Evolutionary conservation across 1,140 invertebrate genomes (phyloP), one percentile per base, ranked within the genome.

Genomic region (Ladona fulva): DNA sequence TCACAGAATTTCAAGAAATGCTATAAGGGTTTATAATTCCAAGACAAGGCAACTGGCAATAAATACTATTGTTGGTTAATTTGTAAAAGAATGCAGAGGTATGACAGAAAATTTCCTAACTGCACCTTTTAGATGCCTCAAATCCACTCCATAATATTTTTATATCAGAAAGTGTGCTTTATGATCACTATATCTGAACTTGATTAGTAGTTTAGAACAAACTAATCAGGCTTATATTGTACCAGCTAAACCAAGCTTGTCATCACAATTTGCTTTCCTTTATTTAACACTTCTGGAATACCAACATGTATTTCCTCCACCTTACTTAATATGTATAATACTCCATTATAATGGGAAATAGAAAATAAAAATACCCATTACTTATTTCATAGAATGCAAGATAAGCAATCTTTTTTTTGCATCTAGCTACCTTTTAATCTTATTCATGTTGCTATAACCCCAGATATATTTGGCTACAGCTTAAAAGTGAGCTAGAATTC

Each of bases 61-160:
- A 66, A 66, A 66, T 66, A 66, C 52, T 66, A 66, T 66, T 66
- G 52, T 66, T 66, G 52, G 52, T 66, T 66, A 66, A 66, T 66
- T 66, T 66, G n/a, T 66, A 19, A 66, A 22, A 66, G 52, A 66
- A 66, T 66, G 52, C 52, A 66, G 52, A 66, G 52, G 52, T 66
- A 66, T 66, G 52, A 22, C 16, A 66, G 52, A 66, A 66, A 16
- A 66, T 66, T 66, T 66, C 52, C 52, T 66, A 66, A 66, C 52
- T 66, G 52, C 52, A 66, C 52, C 29, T 66, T 66, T 66, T 66
- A 66, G 52, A 66, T 66, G 52, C 52, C 52, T 66, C 52, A 66
- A 66, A 66, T 37, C 52, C 52, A 66, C 52, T 12, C 14, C n/a
- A 66, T 66, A 66, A 66, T 66, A 66, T 66, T 6, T 66, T 66